A percentile compares a stretch with the other conserved stretches of the same genome.
phyloP scores from a whole-genome alignment of 2,797 vertebrate genomes.

The Pangasius sanitwongsei region DNA sequence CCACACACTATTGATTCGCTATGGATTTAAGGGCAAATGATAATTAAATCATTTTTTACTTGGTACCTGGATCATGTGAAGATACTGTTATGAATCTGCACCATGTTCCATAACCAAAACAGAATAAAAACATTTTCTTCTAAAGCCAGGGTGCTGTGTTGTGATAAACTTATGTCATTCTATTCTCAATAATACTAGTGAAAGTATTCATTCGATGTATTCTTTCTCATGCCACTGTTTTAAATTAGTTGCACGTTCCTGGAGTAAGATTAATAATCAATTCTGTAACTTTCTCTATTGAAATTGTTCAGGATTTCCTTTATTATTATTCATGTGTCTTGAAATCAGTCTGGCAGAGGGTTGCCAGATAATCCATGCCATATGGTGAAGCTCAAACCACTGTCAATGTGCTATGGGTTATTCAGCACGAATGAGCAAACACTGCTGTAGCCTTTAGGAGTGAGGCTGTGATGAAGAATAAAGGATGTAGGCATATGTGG shows the following conservation, averaged over 20 bases:
- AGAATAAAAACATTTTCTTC: not conserved
- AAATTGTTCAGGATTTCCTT: not conserved
- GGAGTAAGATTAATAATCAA: not conserved
- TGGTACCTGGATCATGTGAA: not conserved
- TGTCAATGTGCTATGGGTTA: constrained; percentile 2
- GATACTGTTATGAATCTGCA: too few relatives aligned
- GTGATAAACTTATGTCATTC: not conserved
- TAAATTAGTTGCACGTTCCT: not conserved
- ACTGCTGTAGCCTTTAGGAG: constrained; percentile 17
- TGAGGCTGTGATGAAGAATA: constrained; percentile 4
- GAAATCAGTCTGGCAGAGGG: not conserved
- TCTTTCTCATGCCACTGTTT: not conserved
- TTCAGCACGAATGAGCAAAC: not conserved
- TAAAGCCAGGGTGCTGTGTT: not conserved
- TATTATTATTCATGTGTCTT: not conserved
- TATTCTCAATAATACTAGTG: constrained; percentile 1
- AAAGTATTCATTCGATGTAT: not conserved
- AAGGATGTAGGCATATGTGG: constrained; percentile 32
- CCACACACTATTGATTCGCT: not conserved
- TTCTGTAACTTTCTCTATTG: not conserved
- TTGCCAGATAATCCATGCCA: constrained; percentile 14
- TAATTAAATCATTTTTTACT: not conserved
- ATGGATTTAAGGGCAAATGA: not conserved
- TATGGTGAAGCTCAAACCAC: constrained; percentile 5
- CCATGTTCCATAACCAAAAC: not conserved